These are phyloP conservation scores for Nineta flava DNA, from an alignment of 2,888 invertebrate genomes.

Conservation along the genomic window DNA sequence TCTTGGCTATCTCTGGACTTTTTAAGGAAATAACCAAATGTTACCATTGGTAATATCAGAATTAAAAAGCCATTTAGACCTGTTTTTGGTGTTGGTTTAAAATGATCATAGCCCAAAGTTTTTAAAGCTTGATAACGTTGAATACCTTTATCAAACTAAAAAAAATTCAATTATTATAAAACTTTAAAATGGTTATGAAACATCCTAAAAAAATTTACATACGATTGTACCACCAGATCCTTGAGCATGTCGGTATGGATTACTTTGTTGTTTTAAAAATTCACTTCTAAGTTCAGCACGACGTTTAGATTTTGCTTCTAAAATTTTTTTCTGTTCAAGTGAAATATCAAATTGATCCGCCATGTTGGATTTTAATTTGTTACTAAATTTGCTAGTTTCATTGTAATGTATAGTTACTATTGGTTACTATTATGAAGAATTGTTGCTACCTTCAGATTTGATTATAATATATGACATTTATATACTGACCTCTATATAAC, in stretches of 20 bases:
- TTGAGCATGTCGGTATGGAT: constrained; percentile 53
- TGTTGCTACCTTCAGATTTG: too few relatives aligned
- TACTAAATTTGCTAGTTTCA: background rate
- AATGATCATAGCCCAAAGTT: constrained; percentile 44
- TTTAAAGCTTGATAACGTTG: constrained; percentile 59
- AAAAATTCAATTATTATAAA: constrained; percentile 1
- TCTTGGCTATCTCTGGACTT: constrained; percentile 37
- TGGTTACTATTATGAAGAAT: too few relatives aligned
- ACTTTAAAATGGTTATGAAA: constrained; percentile 6
- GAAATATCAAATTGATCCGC: constrained; percentile 35
- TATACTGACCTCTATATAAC: too few relatives aligned
- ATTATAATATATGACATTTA: too few relatives aligned
- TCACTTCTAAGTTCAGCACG: constrained; percentile 46
- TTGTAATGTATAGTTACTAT: background rate
- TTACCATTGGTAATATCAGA: constrained; percentile 37
- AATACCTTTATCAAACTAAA: constrained; percentile 66
- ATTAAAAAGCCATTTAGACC: constrained; percentile 33
- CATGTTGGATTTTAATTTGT: constrained; percentile 19
- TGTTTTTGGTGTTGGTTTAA: constrained; percentile 44
- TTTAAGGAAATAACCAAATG: constrained; percentile 36
- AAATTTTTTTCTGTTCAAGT: constrained; percentile 30
- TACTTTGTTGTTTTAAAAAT: constrained; percentile 50
- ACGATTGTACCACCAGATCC: constrained; percentile 55
- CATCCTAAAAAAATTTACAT: constrained; percentile 28
- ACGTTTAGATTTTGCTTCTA: constrained; percentile 42